These are phyloP conservation scores for Strix occidentalis DNA, from an alignment of 2,797 vertebrate genomes.

Conservation along the genomic window DNA sequence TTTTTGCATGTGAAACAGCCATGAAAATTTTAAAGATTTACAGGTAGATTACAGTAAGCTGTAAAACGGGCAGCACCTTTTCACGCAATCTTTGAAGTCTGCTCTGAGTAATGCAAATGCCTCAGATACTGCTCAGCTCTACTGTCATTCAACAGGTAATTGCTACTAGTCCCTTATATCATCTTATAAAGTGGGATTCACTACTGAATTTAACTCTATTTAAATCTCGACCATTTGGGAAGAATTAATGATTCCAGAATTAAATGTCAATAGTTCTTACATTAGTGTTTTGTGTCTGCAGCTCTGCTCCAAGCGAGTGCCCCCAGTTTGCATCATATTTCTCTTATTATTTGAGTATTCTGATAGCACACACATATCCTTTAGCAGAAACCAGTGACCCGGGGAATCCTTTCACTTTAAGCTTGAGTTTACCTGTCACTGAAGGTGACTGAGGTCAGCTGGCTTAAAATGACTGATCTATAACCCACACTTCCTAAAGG, in stretches of 20 bases:
- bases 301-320: neutral
- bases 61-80: neutral
- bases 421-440: neutral
- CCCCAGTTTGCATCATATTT: neutral
- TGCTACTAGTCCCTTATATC: neutral
- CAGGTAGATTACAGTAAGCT: neutral
- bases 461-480: slow-evolving; percentile 23
- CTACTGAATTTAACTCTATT: neutral
- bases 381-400: neutral
- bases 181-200: neutral
- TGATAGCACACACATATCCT: neutral
- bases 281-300: neutral
- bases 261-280: neutral
- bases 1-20: neutral
- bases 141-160: neutral
- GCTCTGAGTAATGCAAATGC: neutral
- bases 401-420: neutral
- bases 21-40: neutral
- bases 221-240: neutral
- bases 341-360: neutral
- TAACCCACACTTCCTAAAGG: slow-evolving; percentile 9
- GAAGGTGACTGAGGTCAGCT: neutral
- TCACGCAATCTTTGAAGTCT: neutral
- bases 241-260: neutral
- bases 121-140: neutral